Conservation (phyloP, 1,140 invertebrate species). For the Archivesica marissinica region DNA sequence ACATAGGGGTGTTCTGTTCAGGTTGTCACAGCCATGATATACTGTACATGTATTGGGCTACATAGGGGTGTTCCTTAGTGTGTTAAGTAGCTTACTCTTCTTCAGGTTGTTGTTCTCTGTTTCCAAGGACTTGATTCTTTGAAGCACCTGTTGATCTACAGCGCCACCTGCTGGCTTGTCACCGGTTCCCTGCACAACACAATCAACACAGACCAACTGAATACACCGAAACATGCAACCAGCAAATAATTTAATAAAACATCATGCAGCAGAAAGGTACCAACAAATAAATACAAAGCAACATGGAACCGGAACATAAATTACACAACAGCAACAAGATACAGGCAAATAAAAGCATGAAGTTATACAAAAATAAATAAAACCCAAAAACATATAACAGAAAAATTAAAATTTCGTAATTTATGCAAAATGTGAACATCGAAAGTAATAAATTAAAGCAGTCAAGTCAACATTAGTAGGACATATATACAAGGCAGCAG, state of each 20-base stretch:
- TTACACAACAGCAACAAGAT: neutral
- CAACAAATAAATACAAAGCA: neutral
- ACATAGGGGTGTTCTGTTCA: no score
- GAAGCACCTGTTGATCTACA: constrained; percentile 40
- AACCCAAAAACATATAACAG: no score
- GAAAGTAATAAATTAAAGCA: neutral
- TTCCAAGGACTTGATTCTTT: constrained; percentile 79
- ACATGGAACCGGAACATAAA: neutral
- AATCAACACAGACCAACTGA: constrained; percentile 51
- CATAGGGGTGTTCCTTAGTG: no score
- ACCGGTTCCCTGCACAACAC: constrained; percentile 49
- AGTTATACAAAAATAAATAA: no score
- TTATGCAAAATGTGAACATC: neutral
- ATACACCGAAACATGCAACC: constrained; percentile 44
- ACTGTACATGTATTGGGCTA: no score
- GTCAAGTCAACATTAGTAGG: no score
- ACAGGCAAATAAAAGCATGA: neutral
- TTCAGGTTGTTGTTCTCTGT: constrained; percentile 83
- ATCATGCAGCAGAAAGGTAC: neutral
- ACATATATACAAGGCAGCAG: neutral
- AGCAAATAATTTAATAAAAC: neutral
- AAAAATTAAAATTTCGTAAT: neutral
- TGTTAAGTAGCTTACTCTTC: constrained; percentile 74
- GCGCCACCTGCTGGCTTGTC: constrained; percentile 27
- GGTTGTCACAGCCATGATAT: no score